phyloP scores from a whole-genome alignment of 2,113 vertebrate genomes.

The Ramphastos sulfuratus region DNA sequence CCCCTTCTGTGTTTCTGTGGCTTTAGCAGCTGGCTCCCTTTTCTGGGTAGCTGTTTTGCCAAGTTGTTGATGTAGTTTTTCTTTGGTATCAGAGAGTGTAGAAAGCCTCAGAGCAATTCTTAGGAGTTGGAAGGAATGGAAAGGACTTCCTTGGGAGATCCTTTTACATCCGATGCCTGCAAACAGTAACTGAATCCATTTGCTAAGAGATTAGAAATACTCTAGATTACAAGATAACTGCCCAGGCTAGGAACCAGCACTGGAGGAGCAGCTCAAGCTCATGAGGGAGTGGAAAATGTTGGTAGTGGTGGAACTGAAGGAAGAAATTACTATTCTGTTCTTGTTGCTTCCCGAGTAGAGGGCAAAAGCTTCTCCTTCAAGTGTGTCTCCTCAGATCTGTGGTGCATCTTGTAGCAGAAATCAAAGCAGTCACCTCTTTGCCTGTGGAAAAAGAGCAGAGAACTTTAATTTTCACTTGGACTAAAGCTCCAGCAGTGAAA shows the following conservation, averaged over 20 bases:
- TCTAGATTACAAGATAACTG: constrained; percentile 64
- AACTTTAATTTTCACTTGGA: background rate
- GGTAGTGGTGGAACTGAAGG: background rate
- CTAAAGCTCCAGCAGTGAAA: background rate
- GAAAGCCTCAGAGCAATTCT: background rate
- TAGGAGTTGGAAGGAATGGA: background rate
- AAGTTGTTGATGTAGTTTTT: background rate
- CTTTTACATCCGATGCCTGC: constrained; percentile 19
- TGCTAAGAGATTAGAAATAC: constrained; percentile 26
- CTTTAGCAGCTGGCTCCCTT: background rate
- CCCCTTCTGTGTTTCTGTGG: no score
- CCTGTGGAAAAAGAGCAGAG: background rate
- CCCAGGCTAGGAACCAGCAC: background rate
- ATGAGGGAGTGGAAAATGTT: constrained; percentile 19
- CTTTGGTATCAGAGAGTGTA: background rate
- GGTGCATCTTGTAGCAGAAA: background rate
- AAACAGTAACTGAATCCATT: constrained; percentile 37
- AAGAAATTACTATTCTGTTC: background rate
- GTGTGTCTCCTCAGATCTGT: background rate
- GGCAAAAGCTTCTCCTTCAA: background rate
- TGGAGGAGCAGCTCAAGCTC: background rate
- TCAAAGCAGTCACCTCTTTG: background rate
- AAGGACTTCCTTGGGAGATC: background rate
- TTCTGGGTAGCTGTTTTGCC: background rate
- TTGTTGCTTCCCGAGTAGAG: background rate